A percentile compares a stretch with the other conserved stretches of the same genome.
Evolutionary conservation across 2,797 vertebrate genomes (phyloP).

Genomic region (Syndactyla subalaris): DNA sequence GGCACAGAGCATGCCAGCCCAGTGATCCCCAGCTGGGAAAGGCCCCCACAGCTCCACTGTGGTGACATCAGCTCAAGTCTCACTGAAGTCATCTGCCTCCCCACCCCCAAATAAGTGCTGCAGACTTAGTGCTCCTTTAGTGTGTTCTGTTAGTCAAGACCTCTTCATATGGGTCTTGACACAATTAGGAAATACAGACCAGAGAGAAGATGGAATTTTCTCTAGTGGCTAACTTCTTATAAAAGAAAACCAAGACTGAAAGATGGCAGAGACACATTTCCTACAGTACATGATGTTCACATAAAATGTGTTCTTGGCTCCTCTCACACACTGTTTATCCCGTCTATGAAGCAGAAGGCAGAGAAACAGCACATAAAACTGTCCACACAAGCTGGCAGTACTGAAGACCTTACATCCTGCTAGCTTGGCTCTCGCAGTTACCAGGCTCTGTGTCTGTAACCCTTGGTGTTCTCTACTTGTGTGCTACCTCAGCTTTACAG

Average conservation of each 20-base stretch:
- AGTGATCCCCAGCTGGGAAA: rapidly evolving
- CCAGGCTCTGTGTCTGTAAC: not conserved
- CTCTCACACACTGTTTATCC: not conserved
- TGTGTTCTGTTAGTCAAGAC: not conserved
- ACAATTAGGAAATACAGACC: slow-evolving; percentile 14
- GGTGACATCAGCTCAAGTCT: not conserved
- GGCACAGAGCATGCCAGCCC: too few species aligned
- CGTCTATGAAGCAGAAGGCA: slow-evolving; percentile 7
- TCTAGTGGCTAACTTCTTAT: not conserved
- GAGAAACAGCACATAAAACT: slow-evolving; percentile 39
- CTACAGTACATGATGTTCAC: slow-evolving; percentile 53
- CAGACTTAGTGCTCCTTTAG: not conserved
- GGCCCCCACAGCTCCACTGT: not conserved
- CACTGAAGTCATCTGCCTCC: not conserved
- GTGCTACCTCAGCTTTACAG: not conserved
- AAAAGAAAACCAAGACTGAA: slow-evolving; percentile 21
- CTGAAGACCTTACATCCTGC: not conserved
- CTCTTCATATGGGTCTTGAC: not conserved
- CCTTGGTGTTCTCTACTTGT: not conserved
- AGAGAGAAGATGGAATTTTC: slow-evolving; percentile 6
- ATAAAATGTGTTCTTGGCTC: slow-evolving; percentile 63
- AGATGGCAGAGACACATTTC: slow-evolving; percentile 22
- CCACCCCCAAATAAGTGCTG: not conserved
- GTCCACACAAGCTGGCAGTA: slow-evolving; percentile 18
- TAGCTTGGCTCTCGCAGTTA: not conserved